A percentile compares a stretch with the other conserved stretches of the same genome.
Evolutionary conservation across 2,888 invertebrate genomes (phyloP).

Genomic region (Cecidostiba fungosa): DNA sequence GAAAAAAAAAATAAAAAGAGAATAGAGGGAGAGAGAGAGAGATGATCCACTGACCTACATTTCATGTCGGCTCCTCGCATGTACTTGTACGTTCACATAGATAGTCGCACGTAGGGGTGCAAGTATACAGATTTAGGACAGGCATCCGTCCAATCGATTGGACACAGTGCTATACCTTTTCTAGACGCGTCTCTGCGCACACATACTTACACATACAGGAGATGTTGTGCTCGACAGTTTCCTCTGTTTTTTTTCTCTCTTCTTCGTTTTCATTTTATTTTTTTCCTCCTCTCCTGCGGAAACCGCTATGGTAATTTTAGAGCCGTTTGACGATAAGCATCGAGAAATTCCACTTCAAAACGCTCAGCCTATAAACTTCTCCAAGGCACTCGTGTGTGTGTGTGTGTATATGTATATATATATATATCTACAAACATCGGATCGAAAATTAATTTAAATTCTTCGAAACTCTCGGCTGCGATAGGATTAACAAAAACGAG

Average conservation of each 20-base stretch:
- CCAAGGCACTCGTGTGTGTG: not conserved
- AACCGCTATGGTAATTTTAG: not conserved
- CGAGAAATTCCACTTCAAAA: not conserved
- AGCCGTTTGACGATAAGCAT: not conserved
- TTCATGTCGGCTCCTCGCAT: constrained; percentile 68
- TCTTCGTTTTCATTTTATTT: not conserved
- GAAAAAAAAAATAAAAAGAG: constrained; percentile 26
- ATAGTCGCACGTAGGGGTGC: constrained; percentile 50
- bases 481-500: not conserved
- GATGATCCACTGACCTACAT: constrained; percentile 78
- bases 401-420: not conserved
- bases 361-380: not conserved
- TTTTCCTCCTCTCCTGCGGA: not conserved
- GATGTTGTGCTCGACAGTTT: not conserved
- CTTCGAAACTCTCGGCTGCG: not conserved
- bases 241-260: not conserved
- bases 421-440: not conserved
- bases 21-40: constrained; percentile 50
- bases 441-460: constrained; percentile 4
- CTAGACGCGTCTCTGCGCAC: constrained; percentile 66
- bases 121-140: constrained; percentile 76
- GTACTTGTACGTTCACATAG: constrained; percentile 73
- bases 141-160: constrained; percentile 77
- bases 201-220: constrained; percentile 4
- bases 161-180: constrained; percentile 72